Evolutionary conservation across 2,113 vertebrate genomes (phyloP).

Genomic region (Aptenodytes forsteri): DNA sequence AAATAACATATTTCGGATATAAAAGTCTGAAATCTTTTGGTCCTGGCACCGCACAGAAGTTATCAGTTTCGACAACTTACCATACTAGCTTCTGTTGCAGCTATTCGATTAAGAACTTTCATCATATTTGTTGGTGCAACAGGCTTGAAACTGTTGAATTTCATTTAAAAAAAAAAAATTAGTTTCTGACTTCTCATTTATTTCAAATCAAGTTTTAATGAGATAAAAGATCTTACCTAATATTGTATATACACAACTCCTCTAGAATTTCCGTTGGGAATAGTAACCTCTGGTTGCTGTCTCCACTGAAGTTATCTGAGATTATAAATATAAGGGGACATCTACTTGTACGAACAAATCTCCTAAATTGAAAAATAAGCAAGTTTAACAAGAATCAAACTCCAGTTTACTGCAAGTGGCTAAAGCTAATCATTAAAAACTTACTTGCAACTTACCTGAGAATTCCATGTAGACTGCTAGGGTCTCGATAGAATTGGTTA

Average conservation of each 20-base stretch:
- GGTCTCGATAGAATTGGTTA: slow-evolving; percentile 93
- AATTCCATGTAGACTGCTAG: slow-evolving; percentile 83
- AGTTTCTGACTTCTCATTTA: slow-evolving; percentile 1
- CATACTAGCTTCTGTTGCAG: slow-evolving; percentile 79
- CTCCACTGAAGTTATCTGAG: slow-evolving; percentile 87
- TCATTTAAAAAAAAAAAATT: neutral
- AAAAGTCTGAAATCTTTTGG: neutral
- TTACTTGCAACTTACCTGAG: slow-evolving; percentile 82
- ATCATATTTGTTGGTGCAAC: slow-evolving; percentile 92
- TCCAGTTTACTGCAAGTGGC: neutral
- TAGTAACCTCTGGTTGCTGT: slow-evolving; percentile 82
- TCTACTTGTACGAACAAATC: slow-evolving; percentile 79
- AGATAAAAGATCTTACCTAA: slow-evolving; percentile 78
- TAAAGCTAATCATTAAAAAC: neutral
- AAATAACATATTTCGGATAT: neutral
- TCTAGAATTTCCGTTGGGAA: slow-evolving; percentile 87
- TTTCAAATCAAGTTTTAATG: neutral
- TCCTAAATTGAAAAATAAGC: slow-evolving; percentile 71
- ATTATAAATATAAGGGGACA: slow-evolving; percentile 89
- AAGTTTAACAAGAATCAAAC: neutral
- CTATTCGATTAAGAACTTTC: slow-evolving; percentile 88
- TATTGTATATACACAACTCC: slow-evolving; percentile 81
- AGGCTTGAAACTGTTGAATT: slow-evolving; percentile 90
- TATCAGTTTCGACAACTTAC: slow-evolving; percentile 67
- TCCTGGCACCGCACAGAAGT: neutral